A percentile compares a stretch with the other conserved stretches of the same genome.
Conservation (phyloP, 2,888 invertebrate genomes). For the Andrena bucephala region DNA sequence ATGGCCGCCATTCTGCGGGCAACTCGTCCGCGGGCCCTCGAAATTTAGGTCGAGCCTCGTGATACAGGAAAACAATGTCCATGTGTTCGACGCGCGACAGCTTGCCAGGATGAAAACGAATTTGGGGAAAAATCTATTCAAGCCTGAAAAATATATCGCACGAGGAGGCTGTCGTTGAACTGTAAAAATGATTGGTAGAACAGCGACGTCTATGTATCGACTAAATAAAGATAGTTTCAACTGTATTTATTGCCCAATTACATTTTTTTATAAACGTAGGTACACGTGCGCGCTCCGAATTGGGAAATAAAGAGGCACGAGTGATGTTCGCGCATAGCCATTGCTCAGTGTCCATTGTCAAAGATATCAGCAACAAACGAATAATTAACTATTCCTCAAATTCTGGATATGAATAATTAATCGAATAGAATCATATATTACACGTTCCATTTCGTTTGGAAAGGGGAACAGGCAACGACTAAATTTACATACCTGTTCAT, state of each 20-base stretch:
- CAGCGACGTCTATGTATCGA: no score
- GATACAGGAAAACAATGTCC: constrained; percentile 41
- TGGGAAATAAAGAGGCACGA: background rate
- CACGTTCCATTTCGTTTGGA: no score
- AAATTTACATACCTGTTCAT: no score
- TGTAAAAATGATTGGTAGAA: background rate
- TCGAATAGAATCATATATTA: no score
- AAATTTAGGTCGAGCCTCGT: constrained; percentile 43
- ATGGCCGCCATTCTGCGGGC: constrained; percentile 6
- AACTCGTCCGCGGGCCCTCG: constrained; percentile 7
- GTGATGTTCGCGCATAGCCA: background rate
- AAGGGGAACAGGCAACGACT: no score
- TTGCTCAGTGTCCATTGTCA: background rate
- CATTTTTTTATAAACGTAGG: background rate
- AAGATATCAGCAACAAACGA: no score
- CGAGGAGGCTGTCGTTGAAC: background rate
- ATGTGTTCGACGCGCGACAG: constrained; percentile 21
- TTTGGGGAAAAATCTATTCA: constrained; percentile 18
- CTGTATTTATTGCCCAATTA: no score
- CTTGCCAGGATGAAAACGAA: constrained; percentile 38
- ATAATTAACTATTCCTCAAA: no score
- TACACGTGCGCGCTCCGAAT: background rate
- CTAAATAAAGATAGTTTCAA: no score
- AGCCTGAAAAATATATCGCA: background rate
- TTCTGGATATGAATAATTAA: no score